Percentiles rank a stretch among this genome's conserved stretches.
Conservation (phyloP, 2,113 vertebrate species). For the Ammodytes dubius region DNA sequence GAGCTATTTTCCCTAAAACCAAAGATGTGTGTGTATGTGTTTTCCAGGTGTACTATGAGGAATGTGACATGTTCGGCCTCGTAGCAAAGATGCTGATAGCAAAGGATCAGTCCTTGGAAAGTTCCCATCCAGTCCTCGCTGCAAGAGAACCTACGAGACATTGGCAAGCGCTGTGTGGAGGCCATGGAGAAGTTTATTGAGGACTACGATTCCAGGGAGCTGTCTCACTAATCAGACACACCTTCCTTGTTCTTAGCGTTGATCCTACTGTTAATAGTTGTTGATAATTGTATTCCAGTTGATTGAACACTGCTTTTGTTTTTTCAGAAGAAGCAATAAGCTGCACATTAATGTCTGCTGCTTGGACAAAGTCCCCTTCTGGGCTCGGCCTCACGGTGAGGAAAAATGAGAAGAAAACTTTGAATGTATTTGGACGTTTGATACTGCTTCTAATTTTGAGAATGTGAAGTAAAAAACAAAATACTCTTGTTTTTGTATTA, state of each 20-base stretch:
- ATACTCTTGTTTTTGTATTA: constrained; percentile 13
- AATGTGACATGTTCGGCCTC: constrained; percentile 83
- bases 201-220: constrained; percentile 79
- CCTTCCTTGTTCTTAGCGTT: neutral
- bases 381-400: neutral
- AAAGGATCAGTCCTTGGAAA: constrained; percentile 82
- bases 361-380: constrained; percentile 1
- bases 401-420: neutral
- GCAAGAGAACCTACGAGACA: constrained; percentile 81
- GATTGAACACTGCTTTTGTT: constrained; percentile 17
- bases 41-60: constrained; percentile 82
- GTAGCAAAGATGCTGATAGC: constrained; percentile 85
- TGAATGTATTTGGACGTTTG: neutral
- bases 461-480: constrained; percentile 1
- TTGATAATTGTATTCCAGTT: constrained; percentile 4
- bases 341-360: constrained; percentile 5
- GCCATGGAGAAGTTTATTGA: constrained; percentile 84
- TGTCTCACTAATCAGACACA: constrained; percentile 30
- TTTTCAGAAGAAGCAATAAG: neutral
- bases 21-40: constrained; percentile 11
- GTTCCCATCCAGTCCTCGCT: constrained; percentile 77
- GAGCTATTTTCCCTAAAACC: constrained; percentile 16
- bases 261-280: neutral
- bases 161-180: constrained; percentile 78
- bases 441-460: neutral